Evolutionary conservation across 1,140 invertebrate species (phyloP).

Genomic region (Sitodiplosis mosellana): DNA sequence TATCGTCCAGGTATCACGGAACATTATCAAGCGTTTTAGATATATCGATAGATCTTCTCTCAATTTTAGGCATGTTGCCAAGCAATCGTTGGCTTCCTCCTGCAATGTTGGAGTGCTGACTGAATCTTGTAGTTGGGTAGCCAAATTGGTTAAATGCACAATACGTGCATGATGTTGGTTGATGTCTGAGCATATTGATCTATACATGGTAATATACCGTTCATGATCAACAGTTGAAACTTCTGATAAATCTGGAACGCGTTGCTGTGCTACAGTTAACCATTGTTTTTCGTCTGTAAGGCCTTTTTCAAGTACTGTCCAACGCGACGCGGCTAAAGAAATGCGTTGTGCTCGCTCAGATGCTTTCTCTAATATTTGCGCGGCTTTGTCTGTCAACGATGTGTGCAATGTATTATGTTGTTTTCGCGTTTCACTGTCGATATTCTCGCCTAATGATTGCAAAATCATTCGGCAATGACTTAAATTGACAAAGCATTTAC

Average conservation of each 20-base stretch:
- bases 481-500: constrained; percentile 72
- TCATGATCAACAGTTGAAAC: constrained; percentile 64
- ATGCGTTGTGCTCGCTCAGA: constrained; percentile 60
- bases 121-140: constrained; percentile 49
- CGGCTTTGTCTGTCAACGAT: constrained; percentile 51
- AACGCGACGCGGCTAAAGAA: constrained; percentile 60
- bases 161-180: constrained; percentile 58
- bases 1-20: constrained; percentile 53
- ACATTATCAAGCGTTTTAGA: constrained; percentile 44
- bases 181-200: constrained; percentile 55
- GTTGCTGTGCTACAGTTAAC: constrained; percentile 59
- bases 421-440: constrained; percentile 56
- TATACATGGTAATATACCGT: constrained; percentile 65
- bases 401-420: constrained; percentile 56
- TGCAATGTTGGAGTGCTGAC: constrained; percentile 53
- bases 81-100: constrained; percentile 42
- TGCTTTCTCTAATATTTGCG: constrained; percentile 54
- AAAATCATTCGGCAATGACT: constrained; percentile 68
- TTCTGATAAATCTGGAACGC: constrained; percentile 55
- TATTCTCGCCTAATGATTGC: constrained; percentile 64
- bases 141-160: constrained; percentile 47
- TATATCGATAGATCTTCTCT: constrained; percentile 55
- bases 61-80: constrained; percentile 46
- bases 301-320: constrained; percentile 60
- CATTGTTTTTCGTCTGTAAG: constrained; percentile 64